These are phyloP conservation scores for Eurystomus glaucurus DNA, from an alignment of 2,797 vertebrate species.

Conservation along the genomic window DNA sequence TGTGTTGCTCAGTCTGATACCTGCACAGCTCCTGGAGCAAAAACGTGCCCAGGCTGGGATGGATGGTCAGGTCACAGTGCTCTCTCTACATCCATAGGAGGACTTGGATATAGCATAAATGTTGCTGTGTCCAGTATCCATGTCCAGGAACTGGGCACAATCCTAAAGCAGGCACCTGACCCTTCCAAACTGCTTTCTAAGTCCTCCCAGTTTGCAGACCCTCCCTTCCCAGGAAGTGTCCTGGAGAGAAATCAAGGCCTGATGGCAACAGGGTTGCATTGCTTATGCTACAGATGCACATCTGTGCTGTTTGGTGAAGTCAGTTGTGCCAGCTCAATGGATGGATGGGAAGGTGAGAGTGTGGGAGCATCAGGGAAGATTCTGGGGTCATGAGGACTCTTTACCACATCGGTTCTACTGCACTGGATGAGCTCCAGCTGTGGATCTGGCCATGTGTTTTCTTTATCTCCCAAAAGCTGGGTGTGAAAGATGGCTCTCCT, in stretches of 20 bases:
- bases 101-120: background rate
- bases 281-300: fast-evolving
- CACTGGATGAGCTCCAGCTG: background rate
- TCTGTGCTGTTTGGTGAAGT: background rate
- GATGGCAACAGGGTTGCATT: background rate
- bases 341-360: background rate
- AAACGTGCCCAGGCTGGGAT: fast-evolving
- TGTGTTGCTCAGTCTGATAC: fast-evolving
- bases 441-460: background rate
- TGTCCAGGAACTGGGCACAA: background rate
- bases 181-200: background rate
- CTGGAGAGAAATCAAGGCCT: background rate
- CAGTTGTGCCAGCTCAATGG: background rate
- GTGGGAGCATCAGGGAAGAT: background rate
- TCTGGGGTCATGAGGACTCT: background rate
- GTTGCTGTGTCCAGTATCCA: background rate
- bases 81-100: background rate
- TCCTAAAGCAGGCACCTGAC: background rate
- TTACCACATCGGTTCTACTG: background rate
- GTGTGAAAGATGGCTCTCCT: background rate
- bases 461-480: background rate
- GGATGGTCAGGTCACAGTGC: background rate
- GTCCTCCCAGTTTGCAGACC: background rate
- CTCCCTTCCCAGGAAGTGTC: background rate
- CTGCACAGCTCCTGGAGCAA: background rate